Evolutionary conservation across 2,113 vertebrate genomes (phyloP).

Genomic region (Uria aalge): DNA sequence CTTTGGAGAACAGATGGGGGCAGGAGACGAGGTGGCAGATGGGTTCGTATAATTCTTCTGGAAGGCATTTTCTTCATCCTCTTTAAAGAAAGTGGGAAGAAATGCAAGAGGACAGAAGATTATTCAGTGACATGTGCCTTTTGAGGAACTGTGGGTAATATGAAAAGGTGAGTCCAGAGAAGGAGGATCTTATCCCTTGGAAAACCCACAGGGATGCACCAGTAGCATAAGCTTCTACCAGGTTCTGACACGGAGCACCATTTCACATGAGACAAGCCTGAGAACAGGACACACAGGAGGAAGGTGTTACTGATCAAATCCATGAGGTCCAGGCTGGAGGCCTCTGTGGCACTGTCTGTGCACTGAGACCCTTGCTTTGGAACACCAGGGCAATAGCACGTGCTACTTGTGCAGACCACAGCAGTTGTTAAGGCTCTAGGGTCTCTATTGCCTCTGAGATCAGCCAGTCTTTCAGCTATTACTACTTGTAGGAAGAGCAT

Average conservation of each 20-base stretch:
- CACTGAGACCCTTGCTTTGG: background rate
- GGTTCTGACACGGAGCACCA: background rate
- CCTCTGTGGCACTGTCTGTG: background rate
- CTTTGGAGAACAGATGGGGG: background rate
- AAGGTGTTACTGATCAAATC: background rate
- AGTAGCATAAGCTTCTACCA: background rate
- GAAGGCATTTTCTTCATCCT: conserved; percentile 46
- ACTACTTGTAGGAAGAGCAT: background rate
- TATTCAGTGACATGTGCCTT: background rate
- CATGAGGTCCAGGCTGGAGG: background rate
- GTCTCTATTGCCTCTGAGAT: background rate
- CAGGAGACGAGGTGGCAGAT: background rate
- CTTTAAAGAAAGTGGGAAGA: background rate
- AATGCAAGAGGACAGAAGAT: background rate
- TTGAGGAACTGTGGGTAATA: background rate
- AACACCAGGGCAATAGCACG: background rate
- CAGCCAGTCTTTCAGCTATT: background rate
- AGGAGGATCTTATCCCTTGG: background rate
- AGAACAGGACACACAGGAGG: background rate
- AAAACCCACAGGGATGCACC: background rate
- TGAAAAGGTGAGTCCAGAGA: background rate
- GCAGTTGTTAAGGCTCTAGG: background rate
- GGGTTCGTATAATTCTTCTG: conserved; percentile 23
- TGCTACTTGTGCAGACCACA: background rate
- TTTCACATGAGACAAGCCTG: background rate